phyloP scores from a whole-genome alignment of 2,113 vertebrate species.

The Pongo pygmaeus region DNA sequence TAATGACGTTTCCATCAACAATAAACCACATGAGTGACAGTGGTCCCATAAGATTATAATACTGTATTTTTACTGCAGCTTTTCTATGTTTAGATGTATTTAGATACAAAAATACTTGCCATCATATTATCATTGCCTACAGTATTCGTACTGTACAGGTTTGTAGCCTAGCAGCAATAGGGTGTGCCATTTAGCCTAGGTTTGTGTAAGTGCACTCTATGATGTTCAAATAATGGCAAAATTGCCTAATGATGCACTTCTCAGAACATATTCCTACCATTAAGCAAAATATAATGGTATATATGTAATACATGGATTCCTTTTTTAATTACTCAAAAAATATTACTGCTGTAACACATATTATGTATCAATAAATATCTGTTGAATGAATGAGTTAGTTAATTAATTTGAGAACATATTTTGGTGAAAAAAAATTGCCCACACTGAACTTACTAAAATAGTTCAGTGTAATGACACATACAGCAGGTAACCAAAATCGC shows the following conservation, averaged over 20 bases:
- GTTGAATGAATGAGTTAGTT: not conserved
- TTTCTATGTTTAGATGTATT: not conserved
- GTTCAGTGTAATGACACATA: not conserved
- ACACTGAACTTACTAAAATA: not conserved
- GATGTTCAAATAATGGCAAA: not conserved
- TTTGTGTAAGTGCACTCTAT: not conserved
- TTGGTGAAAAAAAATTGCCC: not conserved
- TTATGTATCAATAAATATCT: not conserved
- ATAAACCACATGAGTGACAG: not conserved
- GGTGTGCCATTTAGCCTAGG: not conserved
- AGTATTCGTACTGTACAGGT: not conserved
- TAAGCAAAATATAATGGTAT: not conserved
- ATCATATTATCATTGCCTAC: not conserved
- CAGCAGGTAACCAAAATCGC: not conserved
- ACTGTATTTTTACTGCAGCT: not conserved
- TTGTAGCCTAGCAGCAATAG: not conserved
- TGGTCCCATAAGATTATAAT: not conserved
- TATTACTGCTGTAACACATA: not conserved
- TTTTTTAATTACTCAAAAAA: too few species aligned
- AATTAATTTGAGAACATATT: conserved; percentile 15
- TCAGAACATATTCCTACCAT: not conserved
- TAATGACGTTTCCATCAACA: not conserved
- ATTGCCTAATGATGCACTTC: not conserved
- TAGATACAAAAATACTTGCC: not conserved
- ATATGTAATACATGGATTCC: not conserved